phyloP scores from a whole-genome alignment of 2,113 vertebrate species.

The Athene noctua region DNA sequence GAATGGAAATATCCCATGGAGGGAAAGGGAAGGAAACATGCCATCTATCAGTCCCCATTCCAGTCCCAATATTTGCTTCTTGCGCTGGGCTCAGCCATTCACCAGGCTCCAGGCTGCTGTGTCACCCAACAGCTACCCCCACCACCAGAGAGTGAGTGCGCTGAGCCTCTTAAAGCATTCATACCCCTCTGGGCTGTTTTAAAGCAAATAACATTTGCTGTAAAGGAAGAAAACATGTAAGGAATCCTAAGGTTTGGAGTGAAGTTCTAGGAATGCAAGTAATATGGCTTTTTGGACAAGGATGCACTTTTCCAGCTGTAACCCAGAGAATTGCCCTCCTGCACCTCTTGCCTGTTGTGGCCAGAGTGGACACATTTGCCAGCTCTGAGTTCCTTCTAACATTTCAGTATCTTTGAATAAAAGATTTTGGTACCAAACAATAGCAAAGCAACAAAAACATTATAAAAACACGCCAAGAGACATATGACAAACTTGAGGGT shows the following conservation, averaged over 20 bases:
- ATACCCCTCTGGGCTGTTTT: not conserved
- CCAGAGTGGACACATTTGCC: not conserved
- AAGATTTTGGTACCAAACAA: not conserved
- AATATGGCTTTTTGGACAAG: not conserved
- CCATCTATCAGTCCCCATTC: not conserved
- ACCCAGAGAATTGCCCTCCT: not conserved
- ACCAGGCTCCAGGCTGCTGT: not conserved
- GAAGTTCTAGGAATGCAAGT: not conserved
- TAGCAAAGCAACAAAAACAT: not conserved
- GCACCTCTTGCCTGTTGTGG: not conserved
- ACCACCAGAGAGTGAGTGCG: not conserved
- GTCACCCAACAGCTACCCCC: not conserved
- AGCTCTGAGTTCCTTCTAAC: not conserved
- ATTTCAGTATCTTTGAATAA: not conserved
- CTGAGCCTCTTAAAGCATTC: not conserved
- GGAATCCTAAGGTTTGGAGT: not conserved
- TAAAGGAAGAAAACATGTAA: not conserved
- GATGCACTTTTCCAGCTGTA: not conserved
- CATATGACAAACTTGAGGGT: not conserved
- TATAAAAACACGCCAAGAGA: not conserved
- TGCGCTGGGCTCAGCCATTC: not conserved
- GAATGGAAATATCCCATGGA: not conserved
- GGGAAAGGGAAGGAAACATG: not conserved
- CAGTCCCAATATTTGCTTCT: not conserved
- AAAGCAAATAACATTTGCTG: not conserved